A percentile compares a stretch with the other conserved stretches of the same genome.
Evolutionary conservation across 2,113 vertebrate genomes (phyloP).

Genomic region (Pogona vitticeps): DNA sequence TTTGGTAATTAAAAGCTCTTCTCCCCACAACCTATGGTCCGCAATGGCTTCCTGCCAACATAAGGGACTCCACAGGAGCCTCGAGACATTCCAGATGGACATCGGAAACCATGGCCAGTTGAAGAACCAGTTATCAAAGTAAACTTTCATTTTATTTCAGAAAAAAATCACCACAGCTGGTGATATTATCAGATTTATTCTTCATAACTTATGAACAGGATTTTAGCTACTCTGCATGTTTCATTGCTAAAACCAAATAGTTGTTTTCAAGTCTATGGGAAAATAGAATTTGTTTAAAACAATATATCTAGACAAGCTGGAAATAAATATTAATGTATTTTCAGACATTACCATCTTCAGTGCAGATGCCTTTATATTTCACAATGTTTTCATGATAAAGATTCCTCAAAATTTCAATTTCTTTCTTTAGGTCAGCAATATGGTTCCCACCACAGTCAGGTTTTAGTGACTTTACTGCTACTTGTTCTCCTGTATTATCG

Average conservation of each 20-base stretch:
- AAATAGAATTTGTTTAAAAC: not conserved
- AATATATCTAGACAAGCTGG: not conserved
- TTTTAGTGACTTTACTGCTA: conserved; percentile 97
- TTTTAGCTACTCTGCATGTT: too few species aligned
- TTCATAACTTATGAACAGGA: too few species aligned
- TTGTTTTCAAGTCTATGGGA: not conserved
- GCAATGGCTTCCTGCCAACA: too few species aligned
- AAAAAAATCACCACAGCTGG: too few species aligned
- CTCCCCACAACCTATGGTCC: too few species aligned
- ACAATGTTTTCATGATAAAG: conserved; percentile 98
- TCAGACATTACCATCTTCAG: conserved; percentile 86
- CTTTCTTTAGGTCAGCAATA: conserved; percentile 89
- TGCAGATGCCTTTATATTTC: conserved; percentile 97
- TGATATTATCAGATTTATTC: too few species aligned
- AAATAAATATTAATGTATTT: not conserved
- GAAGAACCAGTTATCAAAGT: too few species aligned
- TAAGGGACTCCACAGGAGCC: too few species aligned
- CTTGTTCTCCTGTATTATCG: conserved; percentile 92
- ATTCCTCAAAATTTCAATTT: conserved; percentile 92
- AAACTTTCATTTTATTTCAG: too few species aligned
- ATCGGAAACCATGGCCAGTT: too few species aligned
- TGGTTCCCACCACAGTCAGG: conserved; percentile 91
- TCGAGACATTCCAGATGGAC: too few species aligned
- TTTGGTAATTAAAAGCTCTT: too few species aligned
- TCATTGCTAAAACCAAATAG: not conserved